These are phyloP conservation scores for Oreochromis grahami DNA, from an alignment of 2,797 vertebrate species.

Conservation along the genomic window DNA sequence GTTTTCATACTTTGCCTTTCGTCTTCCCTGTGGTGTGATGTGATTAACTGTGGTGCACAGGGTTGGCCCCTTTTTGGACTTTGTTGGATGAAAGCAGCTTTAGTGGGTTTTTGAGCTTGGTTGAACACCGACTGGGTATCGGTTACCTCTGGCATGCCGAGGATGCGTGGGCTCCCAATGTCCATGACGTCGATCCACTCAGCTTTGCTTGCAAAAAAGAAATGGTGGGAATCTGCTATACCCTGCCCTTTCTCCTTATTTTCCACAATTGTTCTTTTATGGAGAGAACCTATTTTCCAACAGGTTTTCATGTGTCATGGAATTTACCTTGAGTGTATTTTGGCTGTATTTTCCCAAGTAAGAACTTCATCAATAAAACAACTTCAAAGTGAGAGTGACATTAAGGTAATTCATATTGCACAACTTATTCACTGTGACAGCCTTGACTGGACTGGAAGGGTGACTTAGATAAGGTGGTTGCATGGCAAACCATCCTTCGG, in stretches of 20 bases:
- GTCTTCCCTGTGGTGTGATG: conserved; percentile 43
- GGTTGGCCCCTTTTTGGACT: conserved; percentile 38
- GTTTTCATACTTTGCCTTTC: conserved; percentile 25
- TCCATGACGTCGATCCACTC: conserved; percentile 52
- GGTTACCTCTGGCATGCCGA: conserved; percentile 65
- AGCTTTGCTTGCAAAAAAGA: conserved; percentile 29
- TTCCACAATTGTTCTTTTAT: conserved; percentile 56
- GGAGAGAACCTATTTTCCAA: conserved; percentile 43
- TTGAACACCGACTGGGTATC: conserved; percentile 54
- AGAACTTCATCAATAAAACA: conserved; percentile 22
- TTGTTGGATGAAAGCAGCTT: conserved; percentile 43
- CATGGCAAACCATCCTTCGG: conserved; percentile 50
- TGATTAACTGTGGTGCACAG: conserved; percentile 55
- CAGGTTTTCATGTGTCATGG: conserved; percentile 34
- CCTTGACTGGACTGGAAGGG: conserved; percentile 55
- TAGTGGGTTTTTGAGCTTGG: conserved; percentile 60
- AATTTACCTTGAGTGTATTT: conserved; percentile 40
- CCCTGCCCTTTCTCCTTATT: conserved; percentile 25
- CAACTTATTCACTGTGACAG: conserved; percentile 31
- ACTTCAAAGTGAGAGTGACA: conserved; percentile 23
- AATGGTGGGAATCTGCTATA: conserved; percentile 47
- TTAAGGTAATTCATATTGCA: neutral
- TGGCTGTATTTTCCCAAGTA: conserved; percentile 17
- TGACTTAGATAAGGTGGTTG: conserved; percentile 39
- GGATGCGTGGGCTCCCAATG: conserved; percentile 60